phyloP scores from a whole-genome alignment of 2,113 vertebrate species.

The Hyaena hyaena region DNA sequence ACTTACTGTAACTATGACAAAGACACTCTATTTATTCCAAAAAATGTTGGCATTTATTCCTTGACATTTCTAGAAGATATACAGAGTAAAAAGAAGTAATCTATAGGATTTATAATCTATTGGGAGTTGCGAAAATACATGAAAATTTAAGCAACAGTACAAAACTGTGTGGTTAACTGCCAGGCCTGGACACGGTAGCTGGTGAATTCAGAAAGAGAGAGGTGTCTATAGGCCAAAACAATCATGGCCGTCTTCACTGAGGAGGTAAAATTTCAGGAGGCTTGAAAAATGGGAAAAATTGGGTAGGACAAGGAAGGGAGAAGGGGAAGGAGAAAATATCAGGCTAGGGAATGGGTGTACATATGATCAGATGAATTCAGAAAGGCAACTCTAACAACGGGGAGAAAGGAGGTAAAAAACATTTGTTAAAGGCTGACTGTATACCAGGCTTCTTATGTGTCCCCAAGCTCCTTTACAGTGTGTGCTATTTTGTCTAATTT shows the following conservation, averaged over 20 bases:
- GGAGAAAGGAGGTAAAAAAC: not conserved
- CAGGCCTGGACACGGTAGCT: not conserved
- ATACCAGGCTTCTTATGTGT: not conserved
- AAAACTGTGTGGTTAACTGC: not conserved
- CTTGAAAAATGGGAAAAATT: not conserved
- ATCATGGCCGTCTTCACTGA: not conserved
- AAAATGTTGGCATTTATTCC: not conserved
- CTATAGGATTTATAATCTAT: not conserved
- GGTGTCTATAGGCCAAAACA: not conserved
- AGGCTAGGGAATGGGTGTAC: not conserved
- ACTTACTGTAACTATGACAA: not conserved
- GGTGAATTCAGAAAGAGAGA: not conserved
- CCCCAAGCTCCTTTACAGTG: not conserved
- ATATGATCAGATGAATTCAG: not conserved
- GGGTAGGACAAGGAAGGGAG: not conserved
- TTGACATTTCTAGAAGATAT: not conserved
- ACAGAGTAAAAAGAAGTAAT: not conserved
- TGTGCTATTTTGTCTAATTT: not conserved
- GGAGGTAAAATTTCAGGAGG: not conserved
- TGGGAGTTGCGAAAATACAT: not conserved
- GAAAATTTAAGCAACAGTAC: not conserved
- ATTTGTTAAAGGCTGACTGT: not conserved
- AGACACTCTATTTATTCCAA: not conserved
- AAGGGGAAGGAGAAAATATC: not conserved
- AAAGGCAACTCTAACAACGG: not conserved